A percentile compares a stretch with the other conserved stretches of the same genome.
phyloP scores from a whole-genome alignment of 2,888 invertebrate species.

The Vandiemenella viatica region DNA sequence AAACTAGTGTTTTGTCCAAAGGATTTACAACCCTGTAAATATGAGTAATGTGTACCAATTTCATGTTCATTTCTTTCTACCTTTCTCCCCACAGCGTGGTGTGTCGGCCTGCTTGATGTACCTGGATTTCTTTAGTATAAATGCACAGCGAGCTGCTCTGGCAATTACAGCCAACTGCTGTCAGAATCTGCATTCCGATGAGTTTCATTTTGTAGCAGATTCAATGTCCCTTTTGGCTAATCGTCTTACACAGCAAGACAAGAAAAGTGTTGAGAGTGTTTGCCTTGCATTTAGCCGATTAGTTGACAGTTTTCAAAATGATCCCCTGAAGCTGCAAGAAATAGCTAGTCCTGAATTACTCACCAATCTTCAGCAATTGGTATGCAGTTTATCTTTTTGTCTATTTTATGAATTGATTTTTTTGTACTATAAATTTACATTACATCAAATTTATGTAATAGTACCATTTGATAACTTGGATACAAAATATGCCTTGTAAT shows the following conservation, averaged over 20 bases:
- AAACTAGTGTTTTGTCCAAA: too few relatives aligned
- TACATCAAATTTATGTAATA: too few relatives aligned
- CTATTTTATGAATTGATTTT: neutral
- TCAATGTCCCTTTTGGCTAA: constrained; percentile 73
- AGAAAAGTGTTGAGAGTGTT: constrained; percentile 94
- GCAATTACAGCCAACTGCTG: constrained; percentile 97
- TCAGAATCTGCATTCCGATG: constrained; percentile 81
- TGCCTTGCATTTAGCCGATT: constrained; percentile 91
- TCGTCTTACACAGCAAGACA: constrained; percentile 53
- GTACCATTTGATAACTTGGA: too few relatives aligned
- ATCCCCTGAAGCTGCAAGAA: constrained; percentile 78
- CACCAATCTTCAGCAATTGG: constrained; percentile 83
- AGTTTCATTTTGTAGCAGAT: constrained; percentile 84
- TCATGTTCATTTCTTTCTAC: too few relatives aligned
- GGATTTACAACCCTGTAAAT: too few relatives aligned
- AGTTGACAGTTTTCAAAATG: constrained; percentile 90
- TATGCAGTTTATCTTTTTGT: constrained; percentile 31
- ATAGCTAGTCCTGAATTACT: constrained; percentile 84
- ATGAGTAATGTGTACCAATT: too few relatives aligned
- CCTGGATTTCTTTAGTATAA: constrained; percentile 96
- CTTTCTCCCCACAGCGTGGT: constrained; percentile 51
- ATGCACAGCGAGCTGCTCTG: constrained; percentile 90
- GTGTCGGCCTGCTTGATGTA: constrained; percentile 92
- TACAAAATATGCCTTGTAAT: too few relatives aligned
- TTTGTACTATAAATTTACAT: neutral